Percentiles rank a stretch among this genome's conserved stretches.
Evolutionary conservation across 2,797 vertebrate species (phyloP).

Genomic region (Protosalanx chinensis): DNA sequence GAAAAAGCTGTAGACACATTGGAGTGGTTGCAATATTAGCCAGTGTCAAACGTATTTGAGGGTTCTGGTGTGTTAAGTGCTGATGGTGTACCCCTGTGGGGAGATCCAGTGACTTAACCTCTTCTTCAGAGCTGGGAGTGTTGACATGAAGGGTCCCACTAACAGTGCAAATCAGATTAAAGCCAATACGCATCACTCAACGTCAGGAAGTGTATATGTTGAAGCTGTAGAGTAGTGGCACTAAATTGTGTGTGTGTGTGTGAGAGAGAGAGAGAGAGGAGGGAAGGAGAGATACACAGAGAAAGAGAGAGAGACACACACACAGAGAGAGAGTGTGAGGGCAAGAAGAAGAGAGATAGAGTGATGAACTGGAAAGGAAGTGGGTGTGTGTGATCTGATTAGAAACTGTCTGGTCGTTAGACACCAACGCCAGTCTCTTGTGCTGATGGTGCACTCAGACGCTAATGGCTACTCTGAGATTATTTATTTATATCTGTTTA

Average conservation of each 20-base stretch:
- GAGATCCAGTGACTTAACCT: not conserved
- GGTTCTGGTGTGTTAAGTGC: not conserved
- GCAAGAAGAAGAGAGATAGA: not conserved
- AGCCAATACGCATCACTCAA: slow-evolving; percentile 1
- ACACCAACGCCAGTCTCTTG: slow-evolving; percentile 64
- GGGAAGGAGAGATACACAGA: not conserved
- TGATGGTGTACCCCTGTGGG: not conserved
- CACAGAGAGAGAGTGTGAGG: not conserved
- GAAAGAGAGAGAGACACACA: slow-evolving; percentile 18
- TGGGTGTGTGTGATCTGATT: slow-evolving; percentile 72
- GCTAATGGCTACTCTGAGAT: slow-evolving; percentile 75
- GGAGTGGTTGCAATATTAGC: too few relatives aligned
- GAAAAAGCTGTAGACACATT: not conserved
- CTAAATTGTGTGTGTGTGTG: slow-evolving; percentile 29
- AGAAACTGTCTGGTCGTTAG: slow-evolving; percentile 69
- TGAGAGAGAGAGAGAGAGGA: slow-evolving; percentile 28
- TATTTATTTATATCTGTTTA: slow-evolving; percentile 73
- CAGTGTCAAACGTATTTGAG: not conserved
- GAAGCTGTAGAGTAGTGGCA: slow-evolving; percentile 17
- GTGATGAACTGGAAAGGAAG: slow-evolving; percentile 68
- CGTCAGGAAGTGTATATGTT: slow-evolving; percentile 25
- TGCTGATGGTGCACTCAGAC: slow-evolving; percentile 78
- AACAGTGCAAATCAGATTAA: slow-evolving; percentile 6
- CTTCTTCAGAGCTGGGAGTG: not conserved
- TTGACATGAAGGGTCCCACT: not conserved